Evolutionary conservation across 2,888 invertebrate genomes (phyloP), one percentile per base, ranked within the genome.

Genomic region (Drosophila maculinotata): DNA sequence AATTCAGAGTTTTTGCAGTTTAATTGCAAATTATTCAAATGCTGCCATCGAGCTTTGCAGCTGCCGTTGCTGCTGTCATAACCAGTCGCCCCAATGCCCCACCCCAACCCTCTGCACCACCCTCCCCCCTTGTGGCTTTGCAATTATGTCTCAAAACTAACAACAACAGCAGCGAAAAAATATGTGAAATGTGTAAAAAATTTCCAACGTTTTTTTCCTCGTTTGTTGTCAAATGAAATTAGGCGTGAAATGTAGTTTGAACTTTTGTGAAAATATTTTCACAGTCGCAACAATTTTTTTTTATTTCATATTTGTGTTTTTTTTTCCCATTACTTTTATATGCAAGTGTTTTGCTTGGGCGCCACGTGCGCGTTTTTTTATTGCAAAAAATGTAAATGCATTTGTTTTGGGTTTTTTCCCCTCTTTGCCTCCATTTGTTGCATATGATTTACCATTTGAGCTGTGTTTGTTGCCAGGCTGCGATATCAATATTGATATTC

Each of bases 21-120:
- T 82, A 87, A 82, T 82, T 82, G 88, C 81, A 88, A 82, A 82
- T 82, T 82, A 82, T 82, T 82, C 81, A 82, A 88, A 82, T 82
- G 81, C 65, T 45, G 12, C 64, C 26, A 20, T 56, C 57, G 63
- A 53, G 36, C 52, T 51, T 68, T 62, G 68, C 75, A 62, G 74
- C 69, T 56, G 72, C 47, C 17, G 67, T 31, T 20, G 52, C 41
- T 47, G 72, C 74, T 79, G 79, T 85, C 87, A 87, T 87, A 80
- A 80, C 87, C 85, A 87, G 87, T 85, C 68, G 70, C 41, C 53
- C 41, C 45, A 52, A 38, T 30, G 20, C 8, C 57, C n/a, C 15
- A 23, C 17, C 30, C 5, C 9, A 8, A 9, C 12, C 6, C 23
- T 8, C 9, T 5, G 20, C 28, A 4, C 30, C 30, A 12, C 76